These are phyloP conservation scores for Zaprionus lineosus DNA, from an alignment of 2,888 invertebrate species.

Conservation along the genomic window DNA sequence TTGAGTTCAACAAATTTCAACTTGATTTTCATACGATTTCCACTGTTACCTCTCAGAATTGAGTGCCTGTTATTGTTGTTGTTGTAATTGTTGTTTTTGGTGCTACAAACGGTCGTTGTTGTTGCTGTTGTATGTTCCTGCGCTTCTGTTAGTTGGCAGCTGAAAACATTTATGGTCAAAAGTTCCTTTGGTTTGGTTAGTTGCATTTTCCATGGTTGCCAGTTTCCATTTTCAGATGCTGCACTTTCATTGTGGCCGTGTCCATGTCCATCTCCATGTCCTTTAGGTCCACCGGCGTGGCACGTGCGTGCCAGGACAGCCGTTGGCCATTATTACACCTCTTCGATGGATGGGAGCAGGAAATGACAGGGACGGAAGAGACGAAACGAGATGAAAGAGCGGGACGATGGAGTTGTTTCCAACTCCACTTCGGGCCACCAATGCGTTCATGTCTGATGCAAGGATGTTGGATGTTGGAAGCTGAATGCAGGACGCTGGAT, in stretches of 20 bases:
- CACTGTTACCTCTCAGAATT: too few relatives aligned
- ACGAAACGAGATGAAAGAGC: too few relatives aligned
- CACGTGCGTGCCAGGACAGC: conserved; percentile 70
- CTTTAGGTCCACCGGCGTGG: conserved; percentile 39
- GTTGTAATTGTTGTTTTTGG: too few relatives aligned
- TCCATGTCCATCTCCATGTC: conserved; percentile 9
- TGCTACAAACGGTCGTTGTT: too few relatives aligned
- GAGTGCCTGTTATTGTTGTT: too few relatives aligned
- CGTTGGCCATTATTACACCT: conserved; percentile 77
- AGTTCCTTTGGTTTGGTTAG: conserved; percentile 51
- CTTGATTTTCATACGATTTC: conserved; percentile 72
- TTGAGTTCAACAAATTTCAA: conserved; percentile 68
- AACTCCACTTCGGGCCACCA: too few relatives aligned
- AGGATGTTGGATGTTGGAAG: too few relatives aligned
- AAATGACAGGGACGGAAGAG: too few relatives aligned
- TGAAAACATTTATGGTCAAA: conserved; percentile 66
- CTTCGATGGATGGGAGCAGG: conserved; percentile 5
- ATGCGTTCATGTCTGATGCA: too few relatives aligned
- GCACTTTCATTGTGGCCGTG: conserved; percentile 53
- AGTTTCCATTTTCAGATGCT: conserved; percentile 30
- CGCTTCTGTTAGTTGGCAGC: conserved; percentile 39
- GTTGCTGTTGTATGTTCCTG: conserved; percentile 30
- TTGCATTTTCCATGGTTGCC: conserved; percentile 31
- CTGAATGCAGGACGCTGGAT: too few relatives aligned
- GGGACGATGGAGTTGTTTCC: too few relatives aligned